phyloP scores from a whole-genome alignment of 2,113 vertebrate genomes.

The Onychostoma macrolepis region DNA sequence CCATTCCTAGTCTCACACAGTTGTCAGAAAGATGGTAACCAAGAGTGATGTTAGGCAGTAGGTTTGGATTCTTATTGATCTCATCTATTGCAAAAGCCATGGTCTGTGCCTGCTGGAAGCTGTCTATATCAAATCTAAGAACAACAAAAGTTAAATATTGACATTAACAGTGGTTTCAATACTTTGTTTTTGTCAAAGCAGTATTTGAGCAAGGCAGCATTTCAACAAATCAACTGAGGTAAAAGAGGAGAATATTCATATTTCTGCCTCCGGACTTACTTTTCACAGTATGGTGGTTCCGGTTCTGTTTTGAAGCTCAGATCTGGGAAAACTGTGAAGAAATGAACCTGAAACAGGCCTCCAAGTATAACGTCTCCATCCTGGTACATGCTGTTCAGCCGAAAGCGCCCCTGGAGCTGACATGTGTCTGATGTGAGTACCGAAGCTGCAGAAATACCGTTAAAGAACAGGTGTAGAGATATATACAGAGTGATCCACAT shows the following conservation, averaged over 20 bases:
- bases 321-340: constrained; percentile 21
- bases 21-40: constrained; percentile 54
- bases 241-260: background rate
- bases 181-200: background rate
- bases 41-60: constrained; percentile 60
- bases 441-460: background rate
- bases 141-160: background rate
- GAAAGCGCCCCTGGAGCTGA: constrained; percentile 56
- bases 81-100: constrained; percentile 65
- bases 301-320: constrained; percentile 23
- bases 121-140: constrained; percentile 30
- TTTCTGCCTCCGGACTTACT: constrained; percentile 44
- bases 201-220: background rate
- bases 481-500: background rate
- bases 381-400: constrained; percentile 61
- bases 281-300: constrained; percentile 55
- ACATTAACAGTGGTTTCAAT: background rate
- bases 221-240: background rate
- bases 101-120: constrained; percentile 54
- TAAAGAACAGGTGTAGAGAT: background rate
- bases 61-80: constrained; percentile 55
- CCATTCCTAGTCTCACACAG: constrained; percentile 60
- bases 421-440: constrained; percentile 46
- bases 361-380: constrained; percentile 63
- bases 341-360: constrained; percentile 64